Conservation (phyloP, 2,797 vertebrate genomes). For the Uromys caudimaculatus region DNA sequence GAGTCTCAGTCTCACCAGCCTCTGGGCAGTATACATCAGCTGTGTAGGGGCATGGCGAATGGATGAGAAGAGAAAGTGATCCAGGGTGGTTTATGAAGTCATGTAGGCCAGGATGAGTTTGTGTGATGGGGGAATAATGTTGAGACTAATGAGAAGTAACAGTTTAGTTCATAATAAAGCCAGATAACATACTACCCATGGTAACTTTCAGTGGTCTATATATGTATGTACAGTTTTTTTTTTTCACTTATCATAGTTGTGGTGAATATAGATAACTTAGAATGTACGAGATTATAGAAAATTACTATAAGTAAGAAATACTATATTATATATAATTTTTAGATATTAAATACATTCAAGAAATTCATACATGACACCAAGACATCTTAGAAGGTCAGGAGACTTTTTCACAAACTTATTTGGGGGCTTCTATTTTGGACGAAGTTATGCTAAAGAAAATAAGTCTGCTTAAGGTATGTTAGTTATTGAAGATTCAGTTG, state of each 20-base stretch:
- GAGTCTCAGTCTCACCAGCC: background rate
- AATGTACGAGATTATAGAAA: background rate
- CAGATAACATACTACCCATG: background rate
- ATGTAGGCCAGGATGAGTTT: background rate
- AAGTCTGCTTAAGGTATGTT: constrained; percentile 7
- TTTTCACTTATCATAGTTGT: background rate
- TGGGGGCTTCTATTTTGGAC: background rate
- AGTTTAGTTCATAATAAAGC: background rate
- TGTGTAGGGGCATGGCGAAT: background rate
- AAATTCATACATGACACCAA: constrained; percentile 22
- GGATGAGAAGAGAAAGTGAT: background rate
- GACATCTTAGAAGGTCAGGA: background rate
- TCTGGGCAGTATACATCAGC: background rate
- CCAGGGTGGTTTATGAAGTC: background rate
- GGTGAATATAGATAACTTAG: background rate
- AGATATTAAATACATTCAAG: constrained; percentile 24
- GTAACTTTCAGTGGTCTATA: background rate
- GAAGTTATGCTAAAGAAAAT: constrained; percentile 14
- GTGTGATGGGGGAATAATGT: background rate
- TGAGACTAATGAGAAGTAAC: constrained; percentile 9
- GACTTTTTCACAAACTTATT: background rate
- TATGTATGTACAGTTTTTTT: background rate
- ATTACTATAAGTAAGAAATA: background rate
- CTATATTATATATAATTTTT: constrained; percentile 1
- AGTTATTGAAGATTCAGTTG: constrained; percentile 11